Conservation (phyloP, 2,113 vertebrate species). For the Notiomystis cincta region DNA sequence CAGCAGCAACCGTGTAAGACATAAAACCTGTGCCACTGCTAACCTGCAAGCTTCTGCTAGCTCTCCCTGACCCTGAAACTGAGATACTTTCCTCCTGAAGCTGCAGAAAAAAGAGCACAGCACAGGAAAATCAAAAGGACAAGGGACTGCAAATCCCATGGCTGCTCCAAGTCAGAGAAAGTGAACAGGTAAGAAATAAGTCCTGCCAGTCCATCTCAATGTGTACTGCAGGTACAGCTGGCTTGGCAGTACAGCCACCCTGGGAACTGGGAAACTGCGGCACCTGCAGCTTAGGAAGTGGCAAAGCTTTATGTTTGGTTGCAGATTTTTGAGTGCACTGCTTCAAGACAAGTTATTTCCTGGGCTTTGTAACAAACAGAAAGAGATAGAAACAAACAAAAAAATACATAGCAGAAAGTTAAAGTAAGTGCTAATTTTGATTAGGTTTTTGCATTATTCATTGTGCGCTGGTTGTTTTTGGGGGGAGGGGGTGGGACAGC, state of each 20-base stretch:
- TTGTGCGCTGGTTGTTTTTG: background rate
- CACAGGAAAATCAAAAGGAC: background rate
- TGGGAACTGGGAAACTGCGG: background rate
- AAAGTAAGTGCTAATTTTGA: background rate
- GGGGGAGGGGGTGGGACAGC: accelerated
- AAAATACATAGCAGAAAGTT: background rate
- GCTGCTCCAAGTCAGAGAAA: background rate
- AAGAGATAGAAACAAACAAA: background rate
- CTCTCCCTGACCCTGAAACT: background rate
- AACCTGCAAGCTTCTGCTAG: background rate
- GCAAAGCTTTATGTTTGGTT: background rate
- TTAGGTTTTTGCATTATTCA: background rate
- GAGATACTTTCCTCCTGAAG: background rate
- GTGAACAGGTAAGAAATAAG: background rate
- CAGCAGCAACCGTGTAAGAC: background rate
- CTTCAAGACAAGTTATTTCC: background rate
- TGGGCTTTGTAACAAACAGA: background rate
- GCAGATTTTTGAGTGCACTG: background rate
- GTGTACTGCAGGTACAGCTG: background rate
- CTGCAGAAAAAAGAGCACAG: background rate
- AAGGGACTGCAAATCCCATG: accelerated
- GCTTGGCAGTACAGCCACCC: background rate
- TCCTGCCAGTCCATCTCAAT: background rate
- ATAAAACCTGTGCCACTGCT: background rate
- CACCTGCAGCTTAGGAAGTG: accelerated